Evolutionary conservation across 1,140 invertebrate species (phyloP), one percentile per base, ranked within the genome.

Genomic region (Akabosia matsudoensis): DNA sequence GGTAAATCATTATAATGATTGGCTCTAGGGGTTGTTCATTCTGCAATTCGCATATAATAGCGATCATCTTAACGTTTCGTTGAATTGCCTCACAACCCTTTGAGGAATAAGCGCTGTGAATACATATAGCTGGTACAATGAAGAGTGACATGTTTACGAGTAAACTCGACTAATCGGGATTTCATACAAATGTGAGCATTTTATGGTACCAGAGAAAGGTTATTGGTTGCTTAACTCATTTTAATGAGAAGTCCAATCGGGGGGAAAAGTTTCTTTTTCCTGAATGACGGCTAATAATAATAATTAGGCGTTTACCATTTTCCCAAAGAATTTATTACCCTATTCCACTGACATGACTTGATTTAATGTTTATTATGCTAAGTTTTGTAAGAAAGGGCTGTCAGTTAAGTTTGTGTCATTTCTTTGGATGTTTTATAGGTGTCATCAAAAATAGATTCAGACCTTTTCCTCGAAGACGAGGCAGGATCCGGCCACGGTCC

Each of bases 401-500:
- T 45, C 18, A 45, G 7, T 16, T 24, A 70, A 16, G 7, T 28
- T 70, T 70, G 22, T 70, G 67, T 70, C 4, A 30, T 34, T 70
- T 70, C 30, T 75, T 45, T 37, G 74, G 51, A 67, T 74, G 14
- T 70, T 64, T 74, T 28, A 22, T 33, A 80, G 79, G 74, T 80
- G 28, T 80, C 79, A n/a, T 70, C 70, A 1, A 74, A 78, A 70
- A 76, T 80, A 33, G 79, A 80, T 31, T 64, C 71, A 54, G 79
- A 80, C 74, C 64, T 80, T 54, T 80, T 80, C 71, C 52, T 80
- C 31, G 79, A 80, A 37, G 79, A 80, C 51, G 79, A 80, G 73
- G 37, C 37, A 18, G 79, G 74, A 7, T 74, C 73, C 14, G 74
- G 74, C 45, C 67, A 28, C 30, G 71, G 71, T 13, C 77, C 75